phyloP scores from a whole-genome alignment of 2,888 invertebrate species.

The Clepsis dumicolana region DNA sequence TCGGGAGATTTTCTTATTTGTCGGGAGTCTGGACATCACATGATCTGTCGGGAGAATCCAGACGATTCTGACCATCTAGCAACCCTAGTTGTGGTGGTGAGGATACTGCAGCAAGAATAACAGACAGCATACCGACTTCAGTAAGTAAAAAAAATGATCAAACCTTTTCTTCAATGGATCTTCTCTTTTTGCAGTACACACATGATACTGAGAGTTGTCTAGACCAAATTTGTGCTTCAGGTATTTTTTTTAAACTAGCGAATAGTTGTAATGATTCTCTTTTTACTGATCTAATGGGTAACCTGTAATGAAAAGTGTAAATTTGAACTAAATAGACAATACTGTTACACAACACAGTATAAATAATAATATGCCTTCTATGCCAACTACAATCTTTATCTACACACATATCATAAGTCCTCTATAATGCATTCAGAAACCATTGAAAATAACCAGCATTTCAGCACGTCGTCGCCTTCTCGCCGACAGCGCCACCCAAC shows the following conservation, averaged over 20 bases:
- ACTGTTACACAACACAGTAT: slow-evolving; percentile 24
- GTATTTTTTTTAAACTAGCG: slow-evolving; percentile 48
- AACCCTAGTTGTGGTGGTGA: no score
- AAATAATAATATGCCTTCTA: not conserved
- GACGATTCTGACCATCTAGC: no score
- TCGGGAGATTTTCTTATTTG: no score
- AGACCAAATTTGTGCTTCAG: slow-evolving; percentile 48
- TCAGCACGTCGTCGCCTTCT: no score
- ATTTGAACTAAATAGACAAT: not conserved
- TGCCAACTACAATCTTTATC: not conserved
- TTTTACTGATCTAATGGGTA: slow-evolving; percentile 60
- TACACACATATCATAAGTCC: no score
- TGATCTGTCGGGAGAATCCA: no score
- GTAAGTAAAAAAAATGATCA: slow-evolving; percentile 41
- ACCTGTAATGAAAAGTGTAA: slow-evolving; percentile 55
- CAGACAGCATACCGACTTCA: no score
- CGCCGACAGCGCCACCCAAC: no score
- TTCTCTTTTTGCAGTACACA: slow-evolving; percentile 85
- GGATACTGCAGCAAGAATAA: no score
- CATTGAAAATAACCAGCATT: no score
- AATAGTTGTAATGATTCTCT: slow-evolving; percentile 57
- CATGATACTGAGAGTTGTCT: slow-evolving; percentile 67
- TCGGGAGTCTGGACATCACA: no score
- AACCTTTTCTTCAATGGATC: slow-evolving; percentile 88
- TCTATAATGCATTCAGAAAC: no score